A percentile compares a stretch with the other conserved stretches of the same genome.
phyloP scores from a whole-genome alignment of 2,113 vertebrate genomes.

The Australoheros scitulus region DNA sequence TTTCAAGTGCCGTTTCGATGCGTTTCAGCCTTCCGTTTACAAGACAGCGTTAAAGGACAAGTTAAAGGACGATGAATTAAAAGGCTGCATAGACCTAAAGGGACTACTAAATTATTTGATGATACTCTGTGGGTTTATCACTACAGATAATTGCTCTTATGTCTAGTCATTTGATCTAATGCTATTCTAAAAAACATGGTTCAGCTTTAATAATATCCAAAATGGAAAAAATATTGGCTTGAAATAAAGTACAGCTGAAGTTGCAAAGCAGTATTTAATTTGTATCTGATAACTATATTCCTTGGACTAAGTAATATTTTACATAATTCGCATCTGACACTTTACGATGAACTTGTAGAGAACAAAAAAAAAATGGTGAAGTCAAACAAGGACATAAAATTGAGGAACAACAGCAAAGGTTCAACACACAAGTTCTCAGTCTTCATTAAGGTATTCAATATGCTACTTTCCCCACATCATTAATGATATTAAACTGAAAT shows the following conservation, averaged over 20 bases:
- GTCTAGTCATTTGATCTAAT: no score
- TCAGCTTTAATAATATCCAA: background rate
- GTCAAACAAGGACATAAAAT: background rate
- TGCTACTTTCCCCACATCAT: background rate
- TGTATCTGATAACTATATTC: background rate
- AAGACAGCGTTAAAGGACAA: no score
- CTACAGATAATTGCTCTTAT: no score
- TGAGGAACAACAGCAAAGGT: background rate
- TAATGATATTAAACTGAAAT: constrained; percentile 1
- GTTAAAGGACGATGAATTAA: no score
- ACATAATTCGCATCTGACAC: background rate
- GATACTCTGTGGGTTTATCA: no score
- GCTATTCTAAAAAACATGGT: no score
- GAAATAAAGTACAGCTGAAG: no score
- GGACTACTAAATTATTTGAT: no score
- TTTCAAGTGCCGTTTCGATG: no score
- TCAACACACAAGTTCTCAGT: background rate
- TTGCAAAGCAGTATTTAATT: no score
- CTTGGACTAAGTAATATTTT: background rate
- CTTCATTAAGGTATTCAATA: background rate
- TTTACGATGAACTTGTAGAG: background rate
- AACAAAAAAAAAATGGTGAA: background rate
- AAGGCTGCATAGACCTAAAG: no score
- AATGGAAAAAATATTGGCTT: background rate
- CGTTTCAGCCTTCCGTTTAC: no score